These are phyloP conservation scores for Volucella inflata DNA, from an alignment of 2,888 invertebrate species.

Conservation along the genomic window DNA sequence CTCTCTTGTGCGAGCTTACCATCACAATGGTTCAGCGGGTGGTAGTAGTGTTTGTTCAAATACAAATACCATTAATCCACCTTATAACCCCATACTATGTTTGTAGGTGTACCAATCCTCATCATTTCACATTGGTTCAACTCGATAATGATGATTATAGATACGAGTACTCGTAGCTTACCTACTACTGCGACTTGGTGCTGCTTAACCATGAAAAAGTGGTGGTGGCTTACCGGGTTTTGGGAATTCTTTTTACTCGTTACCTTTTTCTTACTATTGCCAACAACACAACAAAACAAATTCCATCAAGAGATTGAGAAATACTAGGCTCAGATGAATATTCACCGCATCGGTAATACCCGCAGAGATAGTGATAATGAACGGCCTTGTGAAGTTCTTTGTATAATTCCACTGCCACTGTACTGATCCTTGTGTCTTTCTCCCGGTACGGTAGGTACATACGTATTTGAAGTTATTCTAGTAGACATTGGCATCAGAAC, in stretches of 20 bases:
- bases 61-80: constrained; percentile 29
- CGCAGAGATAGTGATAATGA: constrained; percentile 45
- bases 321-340: constrained; percentile 44
- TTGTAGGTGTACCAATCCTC: no score
- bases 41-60: no score
- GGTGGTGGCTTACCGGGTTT: constrained; percentile 5
- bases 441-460: not conserved
- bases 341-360: constrained; percentile 32
- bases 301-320: constrained; percentile 30
- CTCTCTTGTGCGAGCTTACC: not conserved
- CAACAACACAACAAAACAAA: constrained; percentile 21
- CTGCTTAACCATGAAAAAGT: not conserved
- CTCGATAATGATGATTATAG: constrained; percentile 42
- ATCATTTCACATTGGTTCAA: not conserved
- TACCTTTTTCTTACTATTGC: not conserved
- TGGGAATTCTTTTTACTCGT: no score
- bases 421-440: not conserved
- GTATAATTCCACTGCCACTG: constrained; percentile 36
- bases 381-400: constrained; percentile 44
- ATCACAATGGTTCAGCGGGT: no score
- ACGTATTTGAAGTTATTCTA: no score
- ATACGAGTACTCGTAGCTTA: no score
- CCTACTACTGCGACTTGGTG: no score
- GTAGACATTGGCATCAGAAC: no score
- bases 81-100: not conserved